These are phyloP conservation scores for Sebastes goodei DNA, from an alignment of 2,797 vertebrate species.

Conservation along the genomic window DNA sequence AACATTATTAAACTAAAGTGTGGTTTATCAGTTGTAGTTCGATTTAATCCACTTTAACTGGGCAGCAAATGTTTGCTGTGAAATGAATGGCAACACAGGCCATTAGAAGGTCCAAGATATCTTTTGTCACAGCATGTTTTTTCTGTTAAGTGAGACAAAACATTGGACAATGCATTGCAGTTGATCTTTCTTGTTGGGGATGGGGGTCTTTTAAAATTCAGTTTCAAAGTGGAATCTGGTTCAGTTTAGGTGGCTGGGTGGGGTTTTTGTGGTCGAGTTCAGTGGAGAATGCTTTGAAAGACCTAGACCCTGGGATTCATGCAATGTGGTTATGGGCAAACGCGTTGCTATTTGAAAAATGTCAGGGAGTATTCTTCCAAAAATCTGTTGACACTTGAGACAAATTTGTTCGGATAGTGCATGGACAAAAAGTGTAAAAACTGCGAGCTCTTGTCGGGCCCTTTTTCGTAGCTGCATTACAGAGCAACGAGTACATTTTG, in stretches of 20 bases:
- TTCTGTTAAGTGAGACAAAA: not conserved
- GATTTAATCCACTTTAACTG: conserved; percentile 6
- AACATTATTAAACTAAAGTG: conserved; percentile 32
- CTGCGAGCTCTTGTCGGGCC: not conserved
- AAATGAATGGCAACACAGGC: not conserved
- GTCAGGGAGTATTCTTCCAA: conserved; percentile 51
- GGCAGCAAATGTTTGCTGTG: conserved; percentile 22
- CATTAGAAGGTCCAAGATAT: not conserved
- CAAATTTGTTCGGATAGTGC: conserved; percentile 28
- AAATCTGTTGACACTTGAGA: conserved; percentile 57
- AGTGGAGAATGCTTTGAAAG: conserved; percentile 78
- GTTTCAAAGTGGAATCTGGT: conserved; percentile 79
- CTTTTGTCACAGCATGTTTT: conserved; percentile 15
- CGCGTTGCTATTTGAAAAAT: conserved; percentile 79
- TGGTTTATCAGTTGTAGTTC: conserved; percentile 17
- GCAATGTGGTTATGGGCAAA: conserved; percentile 80
- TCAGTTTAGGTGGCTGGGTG: conserved; percentile 81
- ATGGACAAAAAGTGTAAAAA: conserved; percentile 30
- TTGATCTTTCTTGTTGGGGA: conserved; percentile 29
- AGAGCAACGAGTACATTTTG: conserved; percentile 2
- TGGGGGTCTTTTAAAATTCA: conserved; percentile 45
- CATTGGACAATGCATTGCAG: conserved; percentile 8
- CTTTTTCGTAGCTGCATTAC: conserved; percentile 11
- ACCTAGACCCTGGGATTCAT: conserved; percentile 75
- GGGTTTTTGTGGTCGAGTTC: conserved; percentile 76